Base-by-base conservation (phyloP, 2,888 invertebrate species). In the Hypena proboscidalis region DNA sequence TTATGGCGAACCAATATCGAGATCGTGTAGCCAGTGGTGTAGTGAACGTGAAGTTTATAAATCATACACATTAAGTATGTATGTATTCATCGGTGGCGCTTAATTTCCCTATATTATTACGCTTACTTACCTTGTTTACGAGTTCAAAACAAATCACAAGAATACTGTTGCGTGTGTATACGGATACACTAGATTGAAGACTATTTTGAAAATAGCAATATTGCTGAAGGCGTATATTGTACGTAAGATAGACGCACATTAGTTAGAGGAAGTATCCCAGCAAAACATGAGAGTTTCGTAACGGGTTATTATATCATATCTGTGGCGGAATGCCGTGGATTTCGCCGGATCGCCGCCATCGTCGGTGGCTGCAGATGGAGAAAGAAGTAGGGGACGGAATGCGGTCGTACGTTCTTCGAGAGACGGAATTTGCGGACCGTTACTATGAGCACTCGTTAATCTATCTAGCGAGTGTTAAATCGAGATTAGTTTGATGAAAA, bases 361-460 rank as follows among this genome's bases (percentile, higher is more conserved):
- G 59, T 44, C 60, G 62, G 58, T 61, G 46, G 54, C 53, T 32
- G 17, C 34, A 30, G 38, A 45, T 48, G 61, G 70, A 66, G 76
- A 76, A 79, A 80, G 74, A 77, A 74, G 61, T 59, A 51, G 65
- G 42, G 44, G 41, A 36, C 37, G 73, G 77, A 80, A 81, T 80
- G 80, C 74, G 77, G 77, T 67, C 77, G 74, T 56, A 37, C 38
- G 55, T 51, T 67, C 54, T 47, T 42, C 49, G 41, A 44, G 35
- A 63, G 55, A 65, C 62, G 63, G 69, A 69, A 64, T 70, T 57
- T 38, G 29, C 30, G 30, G 8, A 38, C 38, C 57, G 40, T 47
- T 72, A 74, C 68, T 51, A 67, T 42, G 41, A 23, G 58, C 59
- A 62, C 64, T 63, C 65, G 52, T 61, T 61, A 53, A 64, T 61